Percentiles rank a stretch among this genome's conserved stretches.
Conservation (phyloP, 2,888 invertebrate genomes). For the Tipula vernalis region DNA sequence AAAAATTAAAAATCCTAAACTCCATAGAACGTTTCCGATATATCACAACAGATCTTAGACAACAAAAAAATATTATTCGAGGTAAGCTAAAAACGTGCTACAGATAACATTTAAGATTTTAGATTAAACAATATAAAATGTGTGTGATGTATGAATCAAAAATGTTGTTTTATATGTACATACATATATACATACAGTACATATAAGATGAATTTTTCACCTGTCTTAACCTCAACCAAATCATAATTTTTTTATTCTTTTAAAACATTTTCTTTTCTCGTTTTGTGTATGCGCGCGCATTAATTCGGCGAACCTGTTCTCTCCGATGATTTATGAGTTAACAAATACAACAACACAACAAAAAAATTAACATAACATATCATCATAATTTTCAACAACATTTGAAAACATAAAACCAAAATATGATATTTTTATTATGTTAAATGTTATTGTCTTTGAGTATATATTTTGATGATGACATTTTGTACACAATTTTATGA, state of each 20-base stretch:
- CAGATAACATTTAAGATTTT: background rate
- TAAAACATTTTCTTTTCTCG: background rate
- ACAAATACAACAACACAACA: background rate
- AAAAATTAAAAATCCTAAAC: background rate
- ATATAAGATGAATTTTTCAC: background rate
- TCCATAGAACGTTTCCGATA: background rate
- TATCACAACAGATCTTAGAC: background rate
- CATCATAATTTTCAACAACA: background rate
- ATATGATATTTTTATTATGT: background rate
- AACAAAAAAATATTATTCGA: background rate
- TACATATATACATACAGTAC: background rate
- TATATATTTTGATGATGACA: background rate
- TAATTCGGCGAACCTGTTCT: background rate
- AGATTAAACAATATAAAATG: background rate
- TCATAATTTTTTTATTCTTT: background rate
- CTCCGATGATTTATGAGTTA: background rate
- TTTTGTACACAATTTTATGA: background rate
- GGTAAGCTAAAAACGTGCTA: background rate
- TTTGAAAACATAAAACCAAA: background rate
- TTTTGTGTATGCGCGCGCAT: background rate
- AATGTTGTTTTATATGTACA: background rate
- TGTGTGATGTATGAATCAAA: background rate
- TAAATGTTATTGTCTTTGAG: background rate
- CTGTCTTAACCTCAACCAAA: background rate
- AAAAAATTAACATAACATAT: background rate